Percentiles rank a stretch among this genome's conserved stretches.
Conservation (phyloP, 1,140 invertebrate species). For the Scylla paramamosain region DNA sequence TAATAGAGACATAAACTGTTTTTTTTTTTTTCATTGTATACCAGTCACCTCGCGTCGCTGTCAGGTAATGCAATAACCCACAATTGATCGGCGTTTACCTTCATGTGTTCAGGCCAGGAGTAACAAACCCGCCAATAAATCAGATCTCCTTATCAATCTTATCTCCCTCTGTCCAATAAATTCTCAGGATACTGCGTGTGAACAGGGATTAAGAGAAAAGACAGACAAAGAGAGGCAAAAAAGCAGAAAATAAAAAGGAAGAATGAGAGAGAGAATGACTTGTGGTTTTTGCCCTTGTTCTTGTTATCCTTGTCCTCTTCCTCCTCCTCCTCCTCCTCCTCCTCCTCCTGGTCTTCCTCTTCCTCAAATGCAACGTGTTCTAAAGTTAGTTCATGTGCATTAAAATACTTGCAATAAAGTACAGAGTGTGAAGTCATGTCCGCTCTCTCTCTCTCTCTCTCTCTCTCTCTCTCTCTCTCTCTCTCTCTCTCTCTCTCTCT, state of each 20-base stretch:
- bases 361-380: neutral
- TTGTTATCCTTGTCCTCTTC: neutral
- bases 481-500: slow-evolving; percentile 62
- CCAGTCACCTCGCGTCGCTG: too few species aligned
- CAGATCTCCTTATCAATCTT: too few species aligned
- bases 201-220: neutral
- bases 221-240: neutral
- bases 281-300: neutral
- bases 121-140: too few species aligned
- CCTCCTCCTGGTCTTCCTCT: neutral
- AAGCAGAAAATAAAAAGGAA: neutral
- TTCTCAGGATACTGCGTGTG: neutral
- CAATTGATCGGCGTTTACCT: too few species aligned
- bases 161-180: too few species aligned
- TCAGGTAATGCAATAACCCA: too few species aligned
- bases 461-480: slow-evolving; percentile 63
- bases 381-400: neutral
- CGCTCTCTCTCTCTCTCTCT: slow-evolving; percentile 14
- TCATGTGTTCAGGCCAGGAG: too few species aligned
- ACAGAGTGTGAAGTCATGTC: neutral
- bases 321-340: neutral
- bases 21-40: too few species aligned
- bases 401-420: neutral
- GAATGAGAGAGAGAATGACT: neutral
- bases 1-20: too few species aligned